phyloP scores from a whole-genome alignment of 2,888 invertebrate species.

The Encarsia formosa region DNA sequence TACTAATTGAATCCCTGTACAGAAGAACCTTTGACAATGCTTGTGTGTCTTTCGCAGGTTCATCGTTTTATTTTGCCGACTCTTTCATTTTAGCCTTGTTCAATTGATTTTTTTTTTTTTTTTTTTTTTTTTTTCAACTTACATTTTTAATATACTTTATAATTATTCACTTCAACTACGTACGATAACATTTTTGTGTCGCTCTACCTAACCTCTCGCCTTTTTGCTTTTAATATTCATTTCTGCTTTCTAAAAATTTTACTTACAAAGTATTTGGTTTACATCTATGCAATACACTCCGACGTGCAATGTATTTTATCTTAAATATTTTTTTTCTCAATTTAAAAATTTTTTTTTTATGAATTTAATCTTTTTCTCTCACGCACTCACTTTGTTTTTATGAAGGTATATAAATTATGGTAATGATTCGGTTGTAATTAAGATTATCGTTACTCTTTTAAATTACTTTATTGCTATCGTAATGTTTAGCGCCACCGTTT shows the following conservation, averaged over 20 bases:
- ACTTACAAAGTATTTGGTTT: constrained; percentile 50
- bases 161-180: neutral
- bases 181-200: constrained; percentile 9
- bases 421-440: constrained; percentile 49
- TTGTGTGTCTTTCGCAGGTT: constrained; percentile 26
- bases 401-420: constrained; percentile 51
- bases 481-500: constrained; percentile 34
- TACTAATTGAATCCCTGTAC: constrained; percentile 50
- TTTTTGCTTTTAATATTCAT: constrained; percentile 30
- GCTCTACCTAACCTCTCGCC: constrained; percentile 19
- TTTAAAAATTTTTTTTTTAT: constrained; percentile 18
- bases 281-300: constrained; percentile 37
- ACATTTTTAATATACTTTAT: constrained; percentile 11
- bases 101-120: constrained; percentile 10
- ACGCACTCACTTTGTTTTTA: constrained; percentile 27
- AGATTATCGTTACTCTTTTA: constrained; percentile 28
- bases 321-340: constrained; percentile 3
- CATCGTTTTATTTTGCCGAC: constrained; percentile 4
- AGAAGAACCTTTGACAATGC: constrained; percentile 40
- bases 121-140: constrained; percentile 6
- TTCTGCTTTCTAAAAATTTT: constrained; percentile 39
- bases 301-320: constrained; percentile 31
- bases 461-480: constrained; percentile 28
- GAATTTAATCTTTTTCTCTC: constrained; percentile 2
- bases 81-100: constrained; percentile 6